A percentile compares a stretch with the other conserved stretches of the same genome.
phyloP scores from a whole-genome alignment of 2,797 vertebrate genomes.

The Neosilurus mollespiculum region DNA sequence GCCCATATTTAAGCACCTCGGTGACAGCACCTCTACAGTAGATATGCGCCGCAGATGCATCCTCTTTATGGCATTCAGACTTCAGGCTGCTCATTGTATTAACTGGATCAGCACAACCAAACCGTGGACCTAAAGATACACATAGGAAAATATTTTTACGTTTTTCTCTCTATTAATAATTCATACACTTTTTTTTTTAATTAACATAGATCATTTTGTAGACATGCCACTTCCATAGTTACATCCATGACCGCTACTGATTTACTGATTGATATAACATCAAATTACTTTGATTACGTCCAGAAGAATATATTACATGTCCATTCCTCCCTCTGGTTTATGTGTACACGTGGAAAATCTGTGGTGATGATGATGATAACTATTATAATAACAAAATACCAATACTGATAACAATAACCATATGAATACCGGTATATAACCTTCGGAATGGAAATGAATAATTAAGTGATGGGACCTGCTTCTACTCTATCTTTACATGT shows the following conservation, averaged over 20 bases:
- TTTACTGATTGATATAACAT: too few species aligned
- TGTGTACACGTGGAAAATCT: too few species aligned
- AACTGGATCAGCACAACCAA: constrained; percentile 15
- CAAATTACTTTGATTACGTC: too few species aligned
- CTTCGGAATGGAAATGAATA: too few species aligned
- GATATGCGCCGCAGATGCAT: constrained; percentile 76
- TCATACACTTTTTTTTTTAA: neutral
- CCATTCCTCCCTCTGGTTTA: too few species aligned
- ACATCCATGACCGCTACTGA: neutral
- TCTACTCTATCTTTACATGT: too few species aligned
- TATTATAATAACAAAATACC: too few species aligned
- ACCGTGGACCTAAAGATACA: constrained; percentile 21
- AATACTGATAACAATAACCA: too few species aligned
- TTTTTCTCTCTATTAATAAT: neutral
- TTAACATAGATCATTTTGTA: neutral
- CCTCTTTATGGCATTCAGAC: constrained; percentile 21
- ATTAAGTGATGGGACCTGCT: too few species aligned
- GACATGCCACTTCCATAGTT: neutral
- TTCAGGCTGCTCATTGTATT: constrained; percentile 42
- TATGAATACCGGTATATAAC: too few species aligned
- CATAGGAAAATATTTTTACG: neutral
- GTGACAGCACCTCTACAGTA: constrained; percentile 84
- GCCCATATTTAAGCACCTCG: constrained; percentile 85
- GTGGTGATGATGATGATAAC: too few species aligned
- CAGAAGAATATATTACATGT: too few species aligned